Conservation (phyloP, 2,797 vertebrate genomes). For the Orestias chungarensis region DNA sequence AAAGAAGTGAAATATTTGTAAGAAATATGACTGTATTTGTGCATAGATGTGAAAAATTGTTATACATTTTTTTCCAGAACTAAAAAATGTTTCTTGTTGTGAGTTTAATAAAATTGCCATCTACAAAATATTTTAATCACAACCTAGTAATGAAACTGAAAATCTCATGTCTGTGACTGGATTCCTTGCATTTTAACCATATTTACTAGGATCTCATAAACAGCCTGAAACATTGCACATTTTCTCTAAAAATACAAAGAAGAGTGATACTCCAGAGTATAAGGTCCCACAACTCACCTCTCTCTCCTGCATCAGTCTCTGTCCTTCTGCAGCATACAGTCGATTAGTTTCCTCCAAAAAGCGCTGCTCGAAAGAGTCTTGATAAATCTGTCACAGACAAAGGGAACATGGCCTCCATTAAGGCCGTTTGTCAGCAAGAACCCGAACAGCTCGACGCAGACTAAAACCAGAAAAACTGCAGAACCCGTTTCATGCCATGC, state of each 20-base stretch:
- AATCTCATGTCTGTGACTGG: not conserved
- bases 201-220: not conserved
- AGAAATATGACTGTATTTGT: no score
- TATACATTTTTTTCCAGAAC: not conserved
- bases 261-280: not conserved
- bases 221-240: not conserved
- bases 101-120: no score
- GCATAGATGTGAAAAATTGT: not conserved
- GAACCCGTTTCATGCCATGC: not conserved
- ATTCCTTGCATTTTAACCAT: not conserved
- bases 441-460: constrained; percentile 29
- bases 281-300: constrained; percentile 85
- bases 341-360: constrained; percentile 99
- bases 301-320: constrained; percentile 98
- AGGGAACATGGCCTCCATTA: constrained; percentile 51
- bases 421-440: constrained; percentile 45
- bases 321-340: constrained; percentile 95
- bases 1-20: no score
- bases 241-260: not conserved
- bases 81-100: no score
- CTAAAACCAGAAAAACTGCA: constrained; percentile 19
- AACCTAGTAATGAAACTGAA: not conserved
- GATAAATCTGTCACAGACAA: constrained; percentile 88
- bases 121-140: not conserved
- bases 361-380: constrained; percentile 97